Evolutionary conservation across 2,888 invertebrate genomes (phyloP), one percentile per base, ranked within the genome.

Genomic region (Phyllotreta cruciferae): DNA sequence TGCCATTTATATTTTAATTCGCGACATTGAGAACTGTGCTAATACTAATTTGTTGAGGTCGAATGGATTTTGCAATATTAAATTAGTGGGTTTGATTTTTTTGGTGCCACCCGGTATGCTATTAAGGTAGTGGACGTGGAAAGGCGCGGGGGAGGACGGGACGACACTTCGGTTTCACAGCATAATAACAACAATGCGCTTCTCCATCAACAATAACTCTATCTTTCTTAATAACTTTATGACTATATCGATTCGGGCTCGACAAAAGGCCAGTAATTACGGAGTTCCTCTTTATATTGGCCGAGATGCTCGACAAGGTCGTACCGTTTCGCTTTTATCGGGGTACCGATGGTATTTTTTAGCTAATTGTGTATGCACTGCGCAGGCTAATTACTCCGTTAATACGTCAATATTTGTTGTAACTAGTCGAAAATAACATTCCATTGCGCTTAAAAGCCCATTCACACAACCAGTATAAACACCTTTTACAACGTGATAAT

Each of bases 191-290:
- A 68, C 67, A 69, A 66, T 67, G 67, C 64, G 50, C 39, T 53
- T 61, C 60, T 47, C 64, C 61, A 58, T 57, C 66, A 62, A 67
- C 66, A 71, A 71, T 70, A 65, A 68, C 69, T 71, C 66, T 67
- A 71, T 71, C 71, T 63, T 63, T 62, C 62, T 65, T 65, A 66
- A 69, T 68, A 66, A 66, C 68, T 66, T 68, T 65, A 68, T 69
- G 69, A 66, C 62, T 69, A 57, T 63, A 68, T 66, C 64, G 66
- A 68, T 68, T 57, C 60, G 56, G 50, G 37, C 62, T 56, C 45
- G 49, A 57, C 63, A 63, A 57, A 62, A 65, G 63, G 60, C 52
- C 60, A 45, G 35, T 64, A 66, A 63, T 63, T 66, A 62, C 42
- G 9, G 38, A 34, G 53, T 45, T 53, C 47, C 41, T 64, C 37